phyloP scores from a whole-genome alignment of 2,797 vertebrate genomes.

The Cynodonichthys magdalenae region DNA sequence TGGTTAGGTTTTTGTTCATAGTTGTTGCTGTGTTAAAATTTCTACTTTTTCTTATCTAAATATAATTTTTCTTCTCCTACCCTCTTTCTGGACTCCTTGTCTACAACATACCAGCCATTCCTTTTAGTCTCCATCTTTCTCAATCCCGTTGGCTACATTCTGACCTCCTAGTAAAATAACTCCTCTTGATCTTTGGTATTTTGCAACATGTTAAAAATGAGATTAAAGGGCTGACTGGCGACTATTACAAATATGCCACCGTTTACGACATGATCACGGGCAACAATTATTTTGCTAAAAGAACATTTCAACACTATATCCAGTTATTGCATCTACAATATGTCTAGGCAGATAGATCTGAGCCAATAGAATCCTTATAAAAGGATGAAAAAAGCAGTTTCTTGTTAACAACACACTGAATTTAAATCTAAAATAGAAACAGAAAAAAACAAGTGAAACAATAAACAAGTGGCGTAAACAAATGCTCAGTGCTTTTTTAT shows the following conservation, averaged over 20 bases:
- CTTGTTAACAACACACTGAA: neutral
- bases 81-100: neutral
- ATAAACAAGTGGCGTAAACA: too few species aligned
- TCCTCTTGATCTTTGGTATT: constrained; percentile 25
- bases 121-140: neutral
- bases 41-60: neutral
- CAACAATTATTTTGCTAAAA: neutral
- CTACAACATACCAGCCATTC: neutral
- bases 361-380: neutral
- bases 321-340: neutral
- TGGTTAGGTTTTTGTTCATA: neutral
- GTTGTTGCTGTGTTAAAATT: neutral
- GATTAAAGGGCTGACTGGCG: neutral
- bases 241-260: neutral
- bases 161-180: constrained; percentile 40
- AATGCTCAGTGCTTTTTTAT: neutral
- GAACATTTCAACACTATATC: neutral
- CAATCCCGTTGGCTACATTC: neutral
- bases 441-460: too few species aligned
- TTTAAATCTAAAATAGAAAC: neutral
- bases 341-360: neutral
- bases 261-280: neutral
- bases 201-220: constrained; percentile 46
- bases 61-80: neutral
- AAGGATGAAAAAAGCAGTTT: neutral